These are phyloP conservation scores for Planiliza haematocheilus DNA, from an alignment of 2,113 vertebrate species.

Conservation along the genomic window DNA sequence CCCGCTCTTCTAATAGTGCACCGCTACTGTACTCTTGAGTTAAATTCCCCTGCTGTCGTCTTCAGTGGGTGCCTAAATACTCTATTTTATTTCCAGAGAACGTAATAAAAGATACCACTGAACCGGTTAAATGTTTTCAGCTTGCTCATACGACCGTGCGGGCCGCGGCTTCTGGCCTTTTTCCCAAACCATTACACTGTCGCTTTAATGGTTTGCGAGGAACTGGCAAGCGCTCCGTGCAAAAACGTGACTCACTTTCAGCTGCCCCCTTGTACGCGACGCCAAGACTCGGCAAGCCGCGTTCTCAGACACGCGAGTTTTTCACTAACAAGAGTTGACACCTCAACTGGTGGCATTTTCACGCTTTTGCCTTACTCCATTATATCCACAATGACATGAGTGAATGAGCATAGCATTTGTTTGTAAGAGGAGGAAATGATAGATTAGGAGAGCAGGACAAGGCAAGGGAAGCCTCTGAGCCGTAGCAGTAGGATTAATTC, in stretches of 20 bases:
- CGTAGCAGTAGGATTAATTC: slow-evolving; percentile 62
- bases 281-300: slow-evolving; percentile 52
- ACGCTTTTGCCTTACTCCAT: slow-evolving; percentile 41
- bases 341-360: slow-evolving; percentile 55
- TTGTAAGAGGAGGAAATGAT: slow-evolving; percentile 61
- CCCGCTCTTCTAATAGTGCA: slow-evolving; percentile 28
- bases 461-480: slow-evolving; percentile 52
- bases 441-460: slow-evolving; percentile 56
- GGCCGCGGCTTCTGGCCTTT: slow-evolving; percentile 56
- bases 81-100: slow-evolving; percentile 43
- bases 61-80: slow-evolving; percentile 29
- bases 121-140: slow-evolving; percentile 59
- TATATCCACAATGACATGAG: slow-evolving; percentile 53
- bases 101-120: slow-evolving; percentile 60
- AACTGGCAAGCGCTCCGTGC: slow-evolving; percentile 57
- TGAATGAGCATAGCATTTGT: slow-evolving; percentile 65
- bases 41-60: slow-evolving; percentile 2
- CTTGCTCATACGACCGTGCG: slow-evolving; percentile 22
- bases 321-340: slow-evolving; percentile 57
- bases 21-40: slow-evolving; percentile 16
- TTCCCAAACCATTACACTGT: slow-evolving; percentile 53
- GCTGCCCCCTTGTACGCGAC: slow-evolving; percentile 19
- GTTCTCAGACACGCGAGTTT: slow-evolving; percentile 49
- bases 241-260: slow-evolving; percentile 43
- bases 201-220: slow-evolving; percentile 45